Conservation (phyloP, 1,140 invertebrate genomes). For the Eupristina koningsbergeri region DNA sequence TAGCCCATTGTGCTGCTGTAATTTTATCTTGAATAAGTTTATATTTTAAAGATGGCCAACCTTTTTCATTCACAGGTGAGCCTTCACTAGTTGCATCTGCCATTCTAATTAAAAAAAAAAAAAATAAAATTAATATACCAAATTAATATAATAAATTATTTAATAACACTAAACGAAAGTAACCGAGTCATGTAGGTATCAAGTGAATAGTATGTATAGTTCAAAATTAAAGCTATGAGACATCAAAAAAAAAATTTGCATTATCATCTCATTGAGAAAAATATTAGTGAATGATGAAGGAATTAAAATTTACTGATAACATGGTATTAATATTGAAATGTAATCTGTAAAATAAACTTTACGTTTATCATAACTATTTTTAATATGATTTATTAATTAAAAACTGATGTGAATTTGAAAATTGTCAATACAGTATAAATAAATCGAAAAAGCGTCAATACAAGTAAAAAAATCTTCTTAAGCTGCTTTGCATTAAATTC, state of each 20-base stretch:
- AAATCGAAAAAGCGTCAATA: neutral
- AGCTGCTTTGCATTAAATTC: neutral
- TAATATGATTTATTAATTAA: neutral
- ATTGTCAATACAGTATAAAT: neutral
- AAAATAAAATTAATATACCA: neutral
- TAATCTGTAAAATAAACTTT: neutral
- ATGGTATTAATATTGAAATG: neutral
- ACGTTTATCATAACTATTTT: neutral
- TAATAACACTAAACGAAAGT: too few relatives aligned
- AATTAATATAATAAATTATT: too few relatives aligned
- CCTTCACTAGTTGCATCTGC: conserved; percentile 59
- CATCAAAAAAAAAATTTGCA: conserved; percentile 22
- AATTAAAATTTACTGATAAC: conserved; percentile 20
- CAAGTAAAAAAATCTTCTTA: neutral
- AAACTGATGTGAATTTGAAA: neutral
- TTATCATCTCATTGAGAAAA: conserved; percentile 33
- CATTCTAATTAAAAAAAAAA: conserved; percentile 59
- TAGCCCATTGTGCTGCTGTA: conserved; percentile 87
- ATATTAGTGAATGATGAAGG: neutral
- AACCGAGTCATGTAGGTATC: too few relatives aligned
- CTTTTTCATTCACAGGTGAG: conserved; percentile 62
- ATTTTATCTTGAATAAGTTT: conserved; percentile 88
- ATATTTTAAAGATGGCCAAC: conserved; percentile 78
- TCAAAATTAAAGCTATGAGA: neutral
- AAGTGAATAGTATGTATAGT: too few relatives aligned